Evolutionary conservation across 2,888 invertebrate genomes (phyloP).

Genomic region (Nebria brevicollis): DNA sequence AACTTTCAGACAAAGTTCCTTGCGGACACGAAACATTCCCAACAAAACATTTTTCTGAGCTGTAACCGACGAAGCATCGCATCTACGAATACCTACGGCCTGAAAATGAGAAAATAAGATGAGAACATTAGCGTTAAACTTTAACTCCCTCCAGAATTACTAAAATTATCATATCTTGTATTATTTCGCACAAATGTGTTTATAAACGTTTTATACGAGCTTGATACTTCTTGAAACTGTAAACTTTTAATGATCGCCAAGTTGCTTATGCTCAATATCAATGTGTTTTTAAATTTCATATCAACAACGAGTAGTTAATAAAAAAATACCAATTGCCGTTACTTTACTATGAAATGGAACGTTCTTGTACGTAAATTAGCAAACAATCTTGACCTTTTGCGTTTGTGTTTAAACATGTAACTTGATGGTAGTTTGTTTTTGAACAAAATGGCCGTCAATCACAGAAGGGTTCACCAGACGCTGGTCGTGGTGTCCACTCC

Average conservation of each 20-base stretch:
- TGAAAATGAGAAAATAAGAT: not conserved
- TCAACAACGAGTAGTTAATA: too few species aligned
- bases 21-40: slow-evolving; percentile 17
- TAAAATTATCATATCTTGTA: not conserved
- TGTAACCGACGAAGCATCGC: not conserved
- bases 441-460: slow-evolving; percentile 11
- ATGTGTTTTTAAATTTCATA: too few species aligned
- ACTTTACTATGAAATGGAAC: too few species aligned
- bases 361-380: too few species aligned
- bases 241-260: not conserved
- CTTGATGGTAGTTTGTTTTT: not conserved
- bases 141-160: not conserved
- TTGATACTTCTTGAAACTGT: not conserved
- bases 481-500: not conserved
- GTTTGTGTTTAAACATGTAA: not conserved
- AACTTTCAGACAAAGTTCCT: slow-evolving; percentile 37
- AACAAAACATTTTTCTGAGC: not conserved
- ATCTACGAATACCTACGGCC: not conserved
- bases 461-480: not conserved
- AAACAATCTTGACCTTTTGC: not conserved
- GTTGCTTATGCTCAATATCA: too few species aligned
- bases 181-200: not conserved
- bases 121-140: not conserved
- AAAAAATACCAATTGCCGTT: too few species aligned
- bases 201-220: not conserved